A percentile compares a stretch with the other conserved stretches of the same genome.
These are phyloP conservation scores for Coreoperca whiteheadi DNA, from an alignment of 2,113 vertebrate species.

Conservation along the genomic window DNA sequence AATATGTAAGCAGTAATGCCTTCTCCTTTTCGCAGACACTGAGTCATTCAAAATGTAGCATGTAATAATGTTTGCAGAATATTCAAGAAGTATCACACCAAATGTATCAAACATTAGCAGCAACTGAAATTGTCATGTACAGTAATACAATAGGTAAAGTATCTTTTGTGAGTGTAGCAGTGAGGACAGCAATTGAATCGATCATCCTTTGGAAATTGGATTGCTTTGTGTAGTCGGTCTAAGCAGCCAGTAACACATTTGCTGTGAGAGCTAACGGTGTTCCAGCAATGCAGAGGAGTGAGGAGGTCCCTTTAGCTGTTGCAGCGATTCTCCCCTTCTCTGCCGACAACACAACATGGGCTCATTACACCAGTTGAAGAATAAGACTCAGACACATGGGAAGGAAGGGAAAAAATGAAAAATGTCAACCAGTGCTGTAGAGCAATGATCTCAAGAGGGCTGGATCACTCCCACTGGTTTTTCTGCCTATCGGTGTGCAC, in stretches of 20 bases:
- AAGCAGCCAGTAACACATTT: conserved; percentile 47
- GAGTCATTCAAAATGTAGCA: conserved; percentile 10
- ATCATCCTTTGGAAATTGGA: conserved; percentile 10
- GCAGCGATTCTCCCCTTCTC: conserved; percentile 44
- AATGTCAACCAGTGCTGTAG: conserved; percentile 73
- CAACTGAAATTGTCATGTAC: neutral
- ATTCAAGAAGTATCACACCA: neutral
- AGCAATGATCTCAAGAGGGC: conserved; percentile 73
- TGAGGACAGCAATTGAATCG: neutral
- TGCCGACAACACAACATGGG: conserved; percentile 54
- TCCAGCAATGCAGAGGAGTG: conserved; percentile 66
- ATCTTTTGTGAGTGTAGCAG: neutral
- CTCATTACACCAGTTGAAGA: conserved; percentile 58
- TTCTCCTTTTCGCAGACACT: conserved; percentile 7
- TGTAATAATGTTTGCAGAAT: neutral
- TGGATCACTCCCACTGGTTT: conserved; percentile 80
- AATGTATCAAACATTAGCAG: neutral
- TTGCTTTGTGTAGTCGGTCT: conserved; percentile 18
- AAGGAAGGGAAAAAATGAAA: conserved; percentile 62
- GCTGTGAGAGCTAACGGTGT: conserved; percentile 33
- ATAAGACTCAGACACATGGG: conserved; percentile 58
- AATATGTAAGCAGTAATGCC: conserved; percentile 26
- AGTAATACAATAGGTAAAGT: neutral
- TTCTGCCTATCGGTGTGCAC: conserved; percentile 69
- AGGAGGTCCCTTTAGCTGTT: conserved; percentile 61